A percentile compares a stretch with the other conserved stretches of the same genome.
Conservation (phyloP, 2,113 vertebrate genomes). For the Leptodactylus fuscus region DNA sequence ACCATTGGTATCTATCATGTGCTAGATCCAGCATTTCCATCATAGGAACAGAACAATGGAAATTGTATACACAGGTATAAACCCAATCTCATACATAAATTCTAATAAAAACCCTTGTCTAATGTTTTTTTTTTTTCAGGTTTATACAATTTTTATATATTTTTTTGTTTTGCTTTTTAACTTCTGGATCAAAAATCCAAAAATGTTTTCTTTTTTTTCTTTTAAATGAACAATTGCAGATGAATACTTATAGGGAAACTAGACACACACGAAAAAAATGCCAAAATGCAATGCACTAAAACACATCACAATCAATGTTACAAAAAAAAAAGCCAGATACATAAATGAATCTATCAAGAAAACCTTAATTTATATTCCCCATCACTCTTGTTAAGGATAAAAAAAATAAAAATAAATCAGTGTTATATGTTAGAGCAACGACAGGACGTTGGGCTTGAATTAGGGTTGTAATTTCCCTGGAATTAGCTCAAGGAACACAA, state of each 20-base stretch:
- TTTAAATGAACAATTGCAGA: background rate
- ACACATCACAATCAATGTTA: background rate
- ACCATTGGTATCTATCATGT: too few species aligned
- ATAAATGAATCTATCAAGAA: background rate
- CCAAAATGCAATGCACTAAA: background rate
- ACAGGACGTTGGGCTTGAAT: slow-evolving; percentile 14
- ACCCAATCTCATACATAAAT: too few species aligned
- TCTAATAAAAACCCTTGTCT: too few species aligned
- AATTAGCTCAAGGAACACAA: slow-evolving; percentile 57
- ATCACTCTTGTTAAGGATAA: background rate
- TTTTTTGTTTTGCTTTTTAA: background rate
- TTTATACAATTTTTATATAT: background rate
- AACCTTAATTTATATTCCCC: background rate
- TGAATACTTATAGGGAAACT: too few species aligned
- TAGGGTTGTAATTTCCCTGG: slow-evolving; percentile 49
- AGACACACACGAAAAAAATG: background rate
- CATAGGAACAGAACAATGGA: too few species aligned
- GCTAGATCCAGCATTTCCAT: too few species aligned
- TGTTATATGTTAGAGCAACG: background rate
- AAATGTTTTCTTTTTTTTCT: background rate
- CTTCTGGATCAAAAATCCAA: too few species aligned
- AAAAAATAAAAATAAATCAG: slow-evolving; percentile 12
- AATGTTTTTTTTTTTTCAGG: too few species aligned
- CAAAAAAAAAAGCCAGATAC: background rate
- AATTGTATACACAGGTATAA: too few species aligned